Evolutionary conservation across 2,888 invertebrate species (phyloP), one percentile per base, ranked within the genome.

Genomic region (Diogma glabrata): DNA sequence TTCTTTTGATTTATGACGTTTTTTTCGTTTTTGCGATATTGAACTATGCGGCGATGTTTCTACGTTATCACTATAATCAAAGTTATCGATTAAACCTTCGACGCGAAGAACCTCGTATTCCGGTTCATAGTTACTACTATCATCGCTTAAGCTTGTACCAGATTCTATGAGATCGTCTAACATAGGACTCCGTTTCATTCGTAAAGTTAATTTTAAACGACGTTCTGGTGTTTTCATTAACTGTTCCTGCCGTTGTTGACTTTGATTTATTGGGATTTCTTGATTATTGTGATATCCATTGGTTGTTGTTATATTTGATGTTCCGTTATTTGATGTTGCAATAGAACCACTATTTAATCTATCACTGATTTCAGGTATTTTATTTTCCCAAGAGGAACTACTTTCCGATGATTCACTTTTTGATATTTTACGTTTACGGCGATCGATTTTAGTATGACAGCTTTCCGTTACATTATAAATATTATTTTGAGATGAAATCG

Each of bases 141-240:
- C 80, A 57, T 80, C 81, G 59, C 78, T 78, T 47, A 82, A 67
- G 61, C 78, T 81, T 16, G 81, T 82, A 23, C 84, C 82, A n/a
- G 83, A 83, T 64, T 89, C 87, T 62, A 87, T 82, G 2, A 87
- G 81, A 62, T 91, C 89, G 62, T 91, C 90, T 47, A 88, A 71
- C 51, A 87, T 82, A 2, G 89, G 89, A 57, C 88, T 89, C 24
- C 90, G 79, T 66, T 92, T 91, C 77, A 92, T 87, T 5, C 90
- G 78, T 53, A 92, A 69, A 6, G 89, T 90, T 54, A 92, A 67
- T 64, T 89, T 89, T 49, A 90, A 67, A 5, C 84, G 60, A 5
- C 70, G 61, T 55, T 70, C 70, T 0, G 70, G 71, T 2, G 70
- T 70, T 56, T 70, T 70, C 7, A 69, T 51, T 10, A 52, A 33